Evolutionary conservation across 1,140 invertebrate genomes (phyloP).

Genomic region (Neocloeon triangulifer): DNA sequence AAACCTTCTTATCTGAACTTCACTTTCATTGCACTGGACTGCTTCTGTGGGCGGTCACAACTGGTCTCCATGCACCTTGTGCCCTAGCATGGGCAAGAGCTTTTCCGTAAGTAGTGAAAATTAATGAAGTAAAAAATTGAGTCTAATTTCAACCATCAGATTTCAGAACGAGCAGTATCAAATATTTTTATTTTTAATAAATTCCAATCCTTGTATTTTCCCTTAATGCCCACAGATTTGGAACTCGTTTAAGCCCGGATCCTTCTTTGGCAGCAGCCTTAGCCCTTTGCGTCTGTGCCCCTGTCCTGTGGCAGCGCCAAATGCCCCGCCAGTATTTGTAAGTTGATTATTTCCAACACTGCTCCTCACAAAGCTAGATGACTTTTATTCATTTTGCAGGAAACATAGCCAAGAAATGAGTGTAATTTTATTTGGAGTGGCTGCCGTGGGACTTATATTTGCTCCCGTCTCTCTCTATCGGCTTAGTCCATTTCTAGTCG

Average conservation of each 20-base stretch:
- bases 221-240: too few relatives aligned
- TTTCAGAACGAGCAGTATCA: too few relatives aligned
- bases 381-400: too few relatives aligned
- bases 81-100: conserved; percentile 23
- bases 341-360: conserved; percentile 14
- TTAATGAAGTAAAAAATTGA: too few relatives aligned
- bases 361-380: too few relatives aligned
- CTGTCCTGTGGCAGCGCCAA: conserved; percentile 15
- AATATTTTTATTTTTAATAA: too few relatives aligned
- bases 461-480: conserved; percentile 14
- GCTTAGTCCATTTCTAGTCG: conserved; percentile 16
- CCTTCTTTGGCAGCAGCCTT: conserved; percentile 16
- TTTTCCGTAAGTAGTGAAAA: conserved; percentile 17
- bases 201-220: conserved; percentile 8
- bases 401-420: conserved; percentile 5
- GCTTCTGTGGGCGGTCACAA: conserved; percentile 15
- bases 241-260: conserved; percentile 17
- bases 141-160: too few relatives aligned
- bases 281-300: conserved; percentile 15
- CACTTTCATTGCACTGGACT: conserved; percentile 17
- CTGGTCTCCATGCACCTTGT: conserved; percentile 18
- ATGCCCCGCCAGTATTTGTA: conserved; percentile 12
- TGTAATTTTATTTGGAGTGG: conserved; percentile 4
- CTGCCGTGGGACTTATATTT: conserved; percentile 7
- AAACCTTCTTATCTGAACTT: conserved; percentile 10